Base-by-base conservation (phyloP, 1,140 invertebrate genomes). In the Batillaria attramentaria region DNA sequence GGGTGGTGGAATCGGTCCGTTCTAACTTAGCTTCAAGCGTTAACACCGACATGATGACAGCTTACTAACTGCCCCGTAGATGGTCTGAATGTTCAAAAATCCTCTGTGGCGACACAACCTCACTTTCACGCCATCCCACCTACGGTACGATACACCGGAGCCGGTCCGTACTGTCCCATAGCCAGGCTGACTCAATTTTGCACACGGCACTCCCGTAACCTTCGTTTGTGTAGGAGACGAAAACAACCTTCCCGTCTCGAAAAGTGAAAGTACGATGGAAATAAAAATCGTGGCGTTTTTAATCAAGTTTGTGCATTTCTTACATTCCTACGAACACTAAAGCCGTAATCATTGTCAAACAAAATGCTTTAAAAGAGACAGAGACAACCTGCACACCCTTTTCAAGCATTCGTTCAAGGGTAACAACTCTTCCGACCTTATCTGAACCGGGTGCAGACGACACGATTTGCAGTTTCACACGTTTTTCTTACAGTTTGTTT, bases 1-100 rank as follows among this genome's bases (percentile, higher is more conserved):
- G 95, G 85, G 94, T 90, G 33, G 80, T 80, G 10, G 81, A 83
- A 39, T 88, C 87, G 16, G 85, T 83, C 35, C 88, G 76, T 77
- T 89, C 88, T 79, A 89, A 82, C 76, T 89, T 89, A 13, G 88
- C 88, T 80, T 88, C 87, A 62, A 89, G 78, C 31, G 86, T 88
- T 43, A 89, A 79, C 62, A 87, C 82, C 54, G 88, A 88, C 85
- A 87, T 87, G 50, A 24, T 79, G 72, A 75, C 68, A 62, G 5
- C 54, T 39, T 31, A 41, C 35, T n/a, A 35, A 24, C 16, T 50
- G 28, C 54, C 35, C 50, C 50, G 28, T 0, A 41, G 18, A 42
- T 35, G 39, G 31, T 10, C 18, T 41, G 42, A 31, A 37, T 41
- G 57, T 60, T 60, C 57, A 74, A 33, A 33, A 54, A 33, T 46